Evolutionary conservation across 2,797 vertebrate genomes (phyloP).

Genomic region (Hephaestus fuliginosus): DNA sequence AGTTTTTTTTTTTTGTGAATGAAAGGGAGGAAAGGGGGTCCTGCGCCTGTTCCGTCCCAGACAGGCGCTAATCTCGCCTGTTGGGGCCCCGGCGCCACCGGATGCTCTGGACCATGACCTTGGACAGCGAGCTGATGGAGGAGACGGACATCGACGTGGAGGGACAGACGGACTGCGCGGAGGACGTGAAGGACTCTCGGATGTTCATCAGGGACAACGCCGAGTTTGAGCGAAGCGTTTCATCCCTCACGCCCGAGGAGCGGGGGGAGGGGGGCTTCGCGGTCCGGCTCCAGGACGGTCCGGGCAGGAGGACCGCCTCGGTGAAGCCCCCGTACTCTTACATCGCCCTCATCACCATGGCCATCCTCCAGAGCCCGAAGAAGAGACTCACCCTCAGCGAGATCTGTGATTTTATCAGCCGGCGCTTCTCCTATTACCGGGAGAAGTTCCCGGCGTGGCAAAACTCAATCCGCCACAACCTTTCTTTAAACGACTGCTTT

Average conservation of each 20-base stretch:
- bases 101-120: slow-evolving; percentile 75
- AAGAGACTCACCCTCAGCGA: slow-evolving; percentile 90
- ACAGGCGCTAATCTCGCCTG: slow-evolving; percentile 50
- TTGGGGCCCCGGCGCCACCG: slow-evolving; percentile 61
- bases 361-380: slow-evolving; percentile 90
- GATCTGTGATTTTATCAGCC: slow-evolving; percentile 91
- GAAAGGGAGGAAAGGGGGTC: slow-evolving; percentile 49
- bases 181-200: slow-evolving; percentile 12
- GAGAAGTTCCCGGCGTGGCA: slow-evolving; percentile 90
- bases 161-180: slow-evolving; percentile 36
- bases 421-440: slow-evolving; percentile 88
- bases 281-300: slow-evolving; percentile 23
- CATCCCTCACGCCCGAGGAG: slow-evolving; percentile 19
- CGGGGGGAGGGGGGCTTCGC: slow-evolving; percentile 33
- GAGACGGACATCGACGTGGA: slow-evolving; percentile 73
- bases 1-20: slow-evolving; percentile 66
- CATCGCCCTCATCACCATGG: slow-evolving; percentile 94
- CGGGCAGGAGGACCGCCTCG: slow-evolving; percentile 43
- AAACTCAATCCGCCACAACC: slow-evolving; percentile 89
- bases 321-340: slow-evolving; percentile 92
- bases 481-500: slow-evolving; percentile 89
- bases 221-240: slow-evolving; percentile 30
- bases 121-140: slow-evolving; percentile 73
- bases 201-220: not conserved
- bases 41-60: slow-evolving; percentile 38